These are phyloP conservation scores for Harpagoxenus sublaevis DNA, from an alignment of 2,888 invertebrate species.

Conservation along the genomic window DNA sequence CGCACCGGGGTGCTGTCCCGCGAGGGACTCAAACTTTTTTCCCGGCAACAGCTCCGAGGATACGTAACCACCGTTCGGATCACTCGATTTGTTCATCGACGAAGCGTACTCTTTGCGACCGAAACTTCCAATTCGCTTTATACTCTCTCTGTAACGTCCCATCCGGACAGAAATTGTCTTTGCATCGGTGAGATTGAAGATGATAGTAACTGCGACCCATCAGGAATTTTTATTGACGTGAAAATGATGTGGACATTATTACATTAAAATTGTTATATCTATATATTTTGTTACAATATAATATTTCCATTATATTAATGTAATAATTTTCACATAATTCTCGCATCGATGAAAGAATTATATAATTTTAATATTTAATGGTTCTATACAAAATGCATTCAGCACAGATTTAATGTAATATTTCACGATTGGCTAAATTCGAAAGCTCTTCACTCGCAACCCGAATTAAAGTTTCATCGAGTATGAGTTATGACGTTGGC, in stretches of 20 bases:
- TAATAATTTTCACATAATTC: not conserved
- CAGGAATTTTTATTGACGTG: not conserved
- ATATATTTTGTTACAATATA: not conserved
- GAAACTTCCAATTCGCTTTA: slow-evolving; percentile 10
- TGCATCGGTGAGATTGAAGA: not conserved
- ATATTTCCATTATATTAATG: not conserved
- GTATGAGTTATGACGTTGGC: slow-evolving; percentile 22
- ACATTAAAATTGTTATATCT: not conserved
- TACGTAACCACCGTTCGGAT: slow-evolving; percentile 70
- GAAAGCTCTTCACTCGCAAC: slow-evolving; percentile 4
- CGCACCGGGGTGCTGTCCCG: slow-evolving; percentile 67
- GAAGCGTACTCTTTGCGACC: not conserved
- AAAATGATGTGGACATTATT: not conserved
- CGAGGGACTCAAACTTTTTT: slow-evolving; percentile 74
- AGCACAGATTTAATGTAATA: slow-evolving; percentile 23
- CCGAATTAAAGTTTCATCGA: slow-evolving; percentile 45
- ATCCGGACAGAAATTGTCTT: not conserved
- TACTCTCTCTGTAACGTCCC: not conserved
- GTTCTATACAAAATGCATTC: not conserved
- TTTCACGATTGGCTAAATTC: slow-evolving; percentile 26
- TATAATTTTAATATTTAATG: not conserved
- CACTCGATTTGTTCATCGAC: slow-evolving; percentile 51
- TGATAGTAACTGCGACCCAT: not conserved
- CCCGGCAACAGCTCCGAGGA: slow-evolving; percentile 68
- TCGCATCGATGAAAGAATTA: not conserved